Conservation (phyloP, 2,888 invertebrate species). For the Diarsia brunnea region DNA sequence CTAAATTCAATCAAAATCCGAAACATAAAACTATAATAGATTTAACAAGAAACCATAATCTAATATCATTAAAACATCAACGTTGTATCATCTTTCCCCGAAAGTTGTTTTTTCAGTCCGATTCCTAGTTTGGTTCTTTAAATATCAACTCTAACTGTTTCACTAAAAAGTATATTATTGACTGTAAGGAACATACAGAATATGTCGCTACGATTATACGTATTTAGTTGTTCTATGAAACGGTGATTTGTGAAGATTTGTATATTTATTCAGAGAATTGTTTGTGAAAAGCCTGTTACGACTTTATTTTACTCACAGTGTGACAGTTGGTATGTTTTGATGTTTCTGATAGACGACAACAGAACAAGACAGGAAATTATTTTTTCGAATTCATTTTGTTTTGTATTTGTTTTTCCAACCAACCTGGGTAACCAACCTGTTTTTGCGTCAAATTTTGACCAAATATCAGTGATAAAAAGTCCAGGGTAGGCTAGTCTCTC, state of each 20-base stretch:
- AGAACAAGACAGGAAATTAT: conserved; percentile 24
- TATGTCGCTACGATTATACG: conserved; percentile 46
- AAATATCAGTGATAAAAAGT: background rate
- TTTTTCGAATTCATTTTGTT: background rate
- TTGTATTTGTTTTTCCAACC: background rate
- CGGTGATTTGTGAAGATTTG: conserved; percentile 49
- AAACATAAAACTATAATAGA: conserved; percentile 52
- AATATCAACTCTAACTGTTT: background rate
- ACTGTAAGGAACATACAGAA: conserved; percentile 12
- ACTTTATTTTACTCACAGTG: conserved; percentile 22
- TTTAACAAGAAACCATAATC: conserved; percentile 64
- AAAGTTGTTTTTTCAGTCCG: conserved; percentile 49
- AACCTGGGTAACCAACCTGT: no score
- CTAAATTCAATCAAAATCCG: conserved; percentile 22
- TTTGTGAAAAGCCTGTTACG: conserved; percentile 38
- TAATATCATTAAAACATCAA: conserved; percentile 56
- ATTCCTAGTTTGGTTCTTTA: background rate
- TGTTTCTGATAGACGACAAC: conserved; percentile 22
- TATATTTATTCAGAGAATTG: conserved; percentile 53
- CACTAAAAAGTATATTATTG: conserved; percentile 22
- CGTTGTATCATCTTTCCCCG: conserved; percentile 49
- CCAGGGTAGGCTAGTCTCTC: background rate
- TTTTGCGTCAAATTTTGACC: no score
- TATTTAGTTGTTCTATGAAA: conserved; percentile 61
- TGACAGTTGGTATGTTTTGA: conserved; percentile 46